phyloP scores from a whole-genome alignment of 2,888 invertebrate species.

The Tenodera sinensis region DNA sequence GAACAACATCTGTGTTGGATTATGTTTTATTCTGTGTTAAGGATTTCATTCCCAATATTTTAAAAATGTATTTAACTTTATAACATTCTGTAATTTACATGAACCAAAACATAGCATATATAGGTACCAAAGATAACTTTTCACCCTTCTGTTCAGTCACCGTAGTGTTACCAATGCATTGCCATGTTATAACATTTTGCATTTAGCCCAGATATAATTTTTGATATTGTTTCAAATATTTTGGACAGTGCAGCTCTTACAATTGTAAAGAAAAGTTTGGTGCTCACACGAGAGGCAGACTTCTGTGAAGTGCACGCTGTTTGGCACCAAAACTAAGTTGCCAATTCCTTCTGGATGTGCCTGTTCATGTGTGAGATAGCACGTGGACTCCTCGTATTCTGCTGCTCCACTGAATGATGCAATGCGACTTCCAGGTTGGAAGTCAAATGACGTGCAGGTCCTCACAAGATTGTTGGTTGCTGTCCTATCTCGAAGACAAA shows the following conservation, averaged over 20 bases:
- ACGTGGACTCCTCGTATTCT: conserved; percentile 84
- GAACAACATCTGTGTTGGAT: no score
- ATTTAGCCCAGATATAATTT: not conserved
- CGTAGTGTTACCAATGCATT: no score
- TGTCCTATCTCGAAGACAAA: conserved; percentile 76
- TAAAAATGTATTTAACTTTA: no score
- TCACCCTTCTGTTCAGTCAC: no score
- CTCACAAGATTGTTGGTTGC: conserved; percentile 76
- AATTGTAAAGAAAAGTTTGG: not conserved
- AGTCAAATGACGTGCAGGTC: conserved; percentile 85
- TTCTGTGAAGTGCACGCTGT: conserved; percentile 87
- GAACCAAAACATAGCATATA: no score
- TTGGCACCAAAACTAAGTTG: conserved; percentile 82
- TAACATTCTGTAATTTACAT: no score
- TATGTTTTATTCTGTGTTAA: no score
- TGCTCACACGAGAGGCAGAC: conserved; percentile 82
- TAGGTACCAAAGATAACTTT: no score
- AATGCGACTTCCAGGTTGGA: conserved; percentile 82
- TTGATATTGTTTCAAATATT: not conserved
- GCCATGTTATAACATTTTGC: no score
- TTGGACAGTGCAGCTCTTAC: no score
- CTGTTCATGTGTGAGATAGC: conserved; percentile 80
- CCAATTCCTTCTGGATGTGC: conserved; percentile 86
- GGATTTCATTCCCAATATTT: no score
- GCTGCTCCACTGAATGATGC: conserved; percentile 76